Percentiles rank a stretch among this genome's conserved stretches.
Evolutionary conservation across 2,888 invertebrate genomes (phyloP).

Genomic region (Brachyopa scutellaris): DNA sequence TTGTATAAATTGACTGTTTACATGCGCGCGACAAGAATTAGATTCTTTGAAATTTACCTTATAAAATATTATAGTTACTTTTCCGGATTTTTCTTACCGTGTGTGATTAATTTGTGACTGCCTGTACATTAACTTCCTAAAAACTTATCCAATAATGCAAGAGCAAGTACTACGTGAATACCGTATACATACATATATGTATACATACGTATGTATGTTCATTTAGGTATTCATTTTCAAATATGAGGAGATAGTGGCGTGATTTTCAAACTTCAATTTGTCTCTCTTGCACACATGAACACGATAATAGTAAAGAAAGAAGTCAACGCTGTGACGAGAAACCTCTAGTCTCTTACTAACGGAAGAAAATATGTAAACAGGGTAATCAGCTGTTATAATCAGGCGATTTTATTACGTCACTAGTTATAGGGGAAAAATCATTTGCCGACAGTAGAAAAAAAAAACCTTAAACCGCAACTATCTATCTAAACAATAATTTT

Average conservation of each 20-base stretch:
- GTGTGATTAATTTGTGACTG: conserved; percentile 36
- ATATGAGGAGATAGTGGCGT: conserved; percentile 79
- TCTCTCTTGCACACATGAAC: conserved; percentile 65
- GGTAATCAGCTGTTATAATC: conserved; percentile 68
- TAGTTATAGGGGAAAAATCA: conserved; percentile 27
- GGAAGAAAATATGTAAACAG: conserved; percentile 68
- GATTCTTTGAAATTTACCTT: no score
- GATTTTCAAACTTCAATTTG: conserved; percentile 78
- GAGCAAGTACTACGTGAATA: no score
- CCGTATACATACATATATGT: conserved; percentile 35
- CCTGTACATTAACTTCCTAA: conserved; percentile 53
- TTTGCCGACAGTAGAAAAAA: conserved; percentile 13
- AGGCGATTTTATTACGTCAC: conserved; percentile 65
- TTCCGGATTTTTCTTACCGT: background rate
- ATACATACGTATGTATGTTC: no score
- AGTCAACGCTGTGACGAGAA: conserved; percentile 34
- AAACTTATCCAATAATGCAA: conserved; percentile 46
- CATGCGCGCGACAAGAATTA: no score
- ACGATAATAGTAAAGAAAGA: conserved; percentile 35
- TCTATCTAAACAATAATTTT: background rate
- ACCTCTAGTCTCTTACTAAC: conserved; percentile 50
- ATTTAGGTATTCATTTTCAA: conserved; percentile 35
- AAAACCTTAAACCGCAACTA: background rate
- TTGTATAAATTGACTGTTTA: no score
- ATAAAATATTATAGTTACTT: background rate